Evolutionary conservation across 2,113 vertebrate genomes (phyloP).

Genomic region (Paramormyrops kingsleyae): DNA sequence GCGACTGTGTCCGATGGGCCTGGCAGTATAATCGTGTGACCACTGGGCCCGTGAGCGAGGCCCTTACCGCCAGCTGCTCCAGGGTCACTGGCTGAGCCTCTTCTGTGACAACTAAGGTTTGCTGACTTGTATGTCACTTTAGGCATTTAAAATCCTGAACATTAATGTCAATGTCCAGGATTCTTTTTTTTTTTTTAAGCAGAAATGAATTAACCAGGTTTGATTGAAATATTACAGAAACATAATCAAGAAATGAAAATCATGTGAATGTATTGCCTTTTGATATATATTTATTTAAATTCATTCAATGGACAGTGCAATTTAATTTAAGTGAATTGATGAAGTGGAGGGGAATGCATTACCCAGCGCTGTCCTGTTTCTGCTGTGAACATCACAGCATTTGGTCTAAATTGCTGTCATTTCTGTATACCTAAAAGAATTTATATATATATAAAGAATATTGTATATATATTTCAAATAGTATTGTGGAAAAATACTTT

Average conservation of each 20-base stretch:
- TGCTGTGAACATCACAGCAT: neutral
- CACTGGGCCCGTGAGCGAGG: neutral
- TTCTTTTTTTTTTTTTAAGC: neutral
- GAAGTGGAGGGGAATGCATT: neutral
- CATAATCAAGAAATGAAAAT: neutral
- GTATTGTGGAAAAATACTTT: neutral
- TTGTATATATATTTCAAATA: neutral
- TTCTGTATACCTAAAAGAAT: neutral
- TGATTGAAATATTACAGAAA: neutral
- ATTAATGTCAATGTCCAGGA: neutral
- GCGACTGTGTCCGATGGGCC: neutral
- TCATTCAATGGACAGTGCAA: neutral
- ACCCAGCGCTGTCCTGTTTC: neutral
- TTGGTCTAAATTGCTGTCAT: neutral
- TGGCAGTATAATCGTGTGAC: neutral
- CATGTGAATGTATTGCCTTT: neutral
- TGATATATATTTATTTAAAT: neutral
- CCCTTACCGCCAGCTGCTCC: neutral
- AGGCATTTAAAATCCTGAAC: neutral
- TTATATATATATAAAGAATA: neutral
- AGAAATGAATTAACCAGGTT: neutral
- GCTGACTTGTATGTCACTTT: neutral
- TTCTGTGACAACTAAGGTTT: neutral
- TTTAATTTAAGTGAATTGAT: neutral
- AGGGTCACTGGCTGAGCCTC: neutral